Base-by-base conservation (phyloP, 1,140 invertebrate species). In the Nylanderia fulva region DNA sequence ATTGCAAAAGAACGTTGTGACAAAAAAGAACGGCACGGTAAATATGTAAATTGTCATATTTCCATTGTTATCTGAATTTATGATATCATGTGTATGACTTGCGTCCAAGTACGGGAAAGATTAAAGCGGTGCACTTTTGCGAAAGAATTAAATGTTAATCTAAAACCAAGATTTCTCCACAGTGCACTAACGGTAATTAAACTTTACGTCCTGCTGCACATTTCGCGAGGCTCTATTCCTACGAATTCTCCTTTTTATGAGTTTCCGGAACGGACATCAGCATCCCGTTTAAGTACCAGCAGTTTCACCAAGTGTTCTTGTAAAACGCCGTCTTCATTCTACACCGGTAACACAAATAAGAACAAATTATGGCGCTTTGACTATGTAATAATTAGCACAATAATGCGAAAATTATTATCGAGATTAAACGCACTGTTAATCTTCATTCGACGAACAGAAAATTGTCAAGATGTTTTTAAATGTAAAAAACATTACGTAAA, bases 141-240 rank as follows among this genome's bases (percentile, higher is more conserved):
- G 4, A 24, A 52, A 63, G 54, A 79, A 58, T 42, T 82, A 77
- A 87, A 85, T 64, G 87, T 85, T 88, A 79, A 88, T 88, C 71
- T 54, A 56, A 21, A 36, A 52, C 36, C 27, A 18, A 63, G 72
- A 77, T 85, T 88, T 79, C 75, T 82, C 83, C 54, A 48, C 45
- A 56, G 79, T 79, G 29, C 60, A 56, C 45, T 79, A 76, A 89
- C 72, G 61, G 72, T 89, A 86, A 90, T 90, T 90, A 87, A 89
- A 21, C 69, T 86, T 87, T 85, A 84, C 48, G 54, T 85, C 21
- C 48, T 48, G 39, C 60, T 27, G 64, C 75, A 80, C 83, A 76
- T 85, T 48, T 77, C 74, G 42, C 39, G 39, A 13, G 13, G n/a
- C 11, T 85, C 66, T 85, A 85, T 77, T 64, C 24, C 48, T 79